Evolutionary conservation across 2,888 invertebrate species (phyloP).

Genomic region (Acronicta psi): DNA sequence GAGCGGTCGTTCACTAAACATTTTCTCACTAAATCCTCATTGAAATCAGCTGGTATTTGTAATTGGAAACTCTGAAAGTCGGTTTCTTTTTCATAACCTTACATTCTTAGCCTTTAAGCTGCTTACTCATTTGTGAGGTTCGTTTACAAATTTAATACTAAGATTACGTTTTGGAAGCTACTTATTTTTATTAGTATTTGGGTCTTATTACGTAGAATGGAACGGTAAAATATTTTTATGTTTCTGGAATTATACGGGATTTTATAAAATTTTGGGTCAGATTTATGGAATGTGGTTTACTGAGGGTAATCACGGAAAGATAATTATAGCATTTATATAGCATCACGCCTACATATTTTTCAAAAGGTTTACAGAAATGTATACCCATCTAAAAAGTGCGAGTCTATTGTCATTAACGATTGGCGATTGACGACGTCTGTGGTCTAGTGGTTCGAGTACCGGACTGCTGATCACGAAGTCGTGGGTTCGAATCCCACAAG

Average conservation of each 20-base stretch:
- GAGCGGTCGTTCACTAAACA: conserved; percentile 35
- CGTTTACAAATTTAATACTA: conserved; percentile 40
- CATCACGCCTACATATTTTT: no score
- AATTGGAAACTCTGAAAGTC: conserved; percentile 47
- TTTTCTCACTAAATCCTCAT: conserved; percentile 40
- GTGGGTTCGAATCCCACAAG: no score
- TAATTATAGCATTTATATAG: no score
- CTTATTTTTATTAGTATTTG: conserved; percentile 45
- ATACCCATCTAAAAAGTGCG: no score
- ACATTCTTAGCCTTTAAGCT: conserved; percentile 32
- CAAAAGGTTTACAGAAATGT: no score
- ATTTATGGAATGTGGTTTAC: neutral
- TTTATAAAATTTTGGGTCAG: conserved; percentile 6
- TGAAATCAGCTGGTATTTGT: conserved; percentile 47
- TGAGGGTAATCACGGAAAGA: neutral
- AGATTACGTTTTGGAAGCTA: conserved; percentile 44
- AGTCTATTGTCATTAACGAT: no score
- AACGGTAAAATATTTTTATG: conserved; percentile 12
- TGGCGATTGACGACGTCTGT: no score
- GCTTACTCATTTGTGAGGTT: conserved; percentile 46
- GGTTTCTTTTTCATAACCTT: conserved; percentile 40
- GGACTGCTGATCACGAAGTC: no score
- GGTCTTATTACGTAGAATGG: conserved; percentile 31
- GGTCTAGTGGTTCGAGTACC: no score
- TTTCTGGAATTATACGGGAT: conserved; percentile 1